Evolutionary conservation across 1,140 invertebrate genomes (phyloP), one percentile per base, ranked within the genome.

Genomic region (Ips typographus): DNA sequence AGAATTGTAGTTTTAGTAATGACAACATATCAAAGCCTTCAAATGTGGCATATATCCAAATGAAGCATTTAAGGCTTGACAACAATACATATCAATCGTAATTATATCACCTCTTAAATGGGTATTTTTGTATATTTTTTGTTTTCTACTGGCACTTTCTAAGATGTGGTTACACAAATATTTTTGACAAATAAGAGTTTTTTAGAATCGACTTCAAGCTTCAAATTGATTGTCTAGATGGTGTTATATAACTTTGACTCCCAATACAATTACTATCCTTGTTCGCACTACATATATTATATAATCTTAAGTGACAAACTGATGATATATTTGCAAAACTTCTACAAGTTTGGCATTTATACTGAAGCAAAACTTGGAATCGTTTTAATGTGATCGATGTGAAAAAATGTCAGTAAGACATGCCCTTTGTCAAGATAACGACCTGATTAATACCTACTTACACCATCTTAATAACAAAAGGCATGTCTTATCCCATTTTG

Each of bases 361-460:
- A 22, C 22, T 22, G 22, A 22, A 22, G 22, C 22, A 22, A 22
- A 22, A 22, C 22, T 22, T 22, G 22, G 22, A 22, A 22, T 22
- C 22, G 22, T 22, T 49, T 38, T 68, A 71, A 73, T 77, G 73
- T 79, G 76, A 77, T 76, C 70, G 73, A 73, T 78, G 74, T 78
- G 76, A 70, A 77, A 75, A 77, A 74, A 62, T 55, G 62, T 44
- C 59, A 58, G 52, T 68, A 74, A 66, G 70, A 49, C 69, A 59
- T 62, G 73, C 72, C 72, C 66, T 61, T 71, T 57, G 65, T 67
- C 53, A 68, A 72, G 77, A 80, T 80, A 79, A 79, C 78, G 78
- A 80, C 78, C 77, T 80, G 78, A 79, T 22, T 22, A 22, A 22
- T 22, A 22, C 22, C 22, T 76, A 80, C 72, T 77, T 74, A 72